Conservation (phyloP, 2,797 vertebrate species). For the Crotalus adamanteus region DNA sequence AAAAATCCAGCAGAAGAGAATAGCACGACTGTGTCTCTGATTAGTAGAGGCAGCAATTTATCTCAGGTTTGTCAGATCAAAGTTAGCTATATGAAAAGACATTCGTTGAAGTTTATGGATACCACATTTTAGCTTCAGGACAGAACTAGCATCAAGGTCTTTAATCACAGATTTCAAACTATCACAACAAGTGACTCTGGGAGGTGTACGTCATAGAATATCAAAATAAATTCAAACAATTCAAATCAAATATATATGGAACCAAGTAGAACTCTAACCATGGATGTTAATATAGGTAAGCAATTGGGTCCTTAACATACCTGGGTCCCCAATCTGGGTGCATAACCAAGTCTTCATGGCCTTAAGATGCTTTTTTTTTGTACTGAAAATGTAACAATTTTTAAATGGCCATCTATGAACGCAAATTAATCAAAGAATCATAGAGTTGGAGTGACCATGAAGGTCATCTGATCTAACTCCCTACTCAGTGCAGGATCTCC, state of each 20-base stretch:
- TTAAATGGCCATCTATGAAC: not conserved
- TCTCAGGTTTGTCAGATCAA: not conserved
- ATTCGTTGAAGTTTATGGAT: not conserved
- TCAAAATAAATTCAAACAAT: not conserved
- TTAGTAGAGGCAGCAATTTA: not conserved
- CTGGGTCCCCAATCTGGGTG: not conserved
- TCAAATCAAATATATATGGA: not conserved
- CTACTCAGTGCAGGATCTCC: not conserved
- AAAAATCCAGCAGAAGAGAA: not conserved
- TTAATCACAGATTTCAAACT: not conserved
- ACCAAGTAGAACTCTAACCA: not conserved
- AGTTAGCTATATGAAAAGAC: not conserved
- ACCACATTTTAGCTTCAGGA: not conserved
- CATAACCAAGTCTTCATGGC: not conserved
- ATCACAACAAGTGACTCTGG: not conserved
- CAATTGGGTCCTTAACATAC: not conserved
- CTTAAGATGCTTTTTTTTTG: not conserved
- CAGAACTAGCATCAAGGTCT: not conserved
- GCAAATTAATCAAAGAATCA: not conserved
- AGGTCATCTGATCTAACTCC: not conserved
- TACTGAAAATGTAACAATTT: not conserved
- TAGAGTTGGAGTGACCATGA: not conserved
- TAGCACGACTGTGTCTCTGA: too few species aligned
- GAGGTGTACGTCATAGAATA: not conserved
- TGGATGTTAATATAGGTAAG: not conserved